Evolutionary conservation across 2,113 vertebrate genomes (phyloP).

Genomic region (Clarias gariepinus): DNA sequence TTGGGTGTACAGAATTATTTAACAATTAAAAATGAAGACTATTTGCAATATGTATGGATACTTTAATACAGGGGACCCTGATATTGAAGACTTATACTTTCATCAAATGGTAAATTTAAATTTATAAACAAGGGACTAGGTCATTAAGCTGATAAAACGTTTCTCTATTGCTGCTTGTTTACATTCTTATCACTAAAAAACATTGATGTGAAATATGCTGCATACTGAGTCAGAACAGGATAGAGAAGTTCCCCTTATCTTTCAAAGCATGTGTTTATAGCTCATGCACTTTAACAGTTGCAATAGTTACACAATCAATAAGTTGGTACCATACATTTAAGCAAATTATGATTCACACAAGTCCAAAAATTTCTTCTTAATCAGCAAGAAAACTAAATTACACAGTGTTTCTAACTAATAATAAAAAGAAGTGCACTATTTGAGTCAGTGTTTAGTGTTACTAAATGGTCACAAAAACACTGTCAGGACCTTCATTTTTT

Average conservation of each 20-base stretch:
- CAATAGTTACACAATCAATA: not conserved
- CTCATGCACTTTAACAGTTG: not conserved
- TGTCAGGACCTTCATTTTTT: not conserved
- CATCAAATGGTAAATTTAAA: not conserved
- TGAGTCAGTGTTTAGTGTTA: not conserved
- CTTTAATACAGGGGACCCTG: too few species aligned
- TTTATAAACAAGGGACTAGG: not conserved
- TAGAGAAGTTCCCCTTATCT: not conserved
- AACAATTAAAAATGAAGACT: too few species aligned
- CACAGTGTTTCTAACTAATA: not conserved
- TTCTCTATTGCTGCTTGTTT: not conserved
- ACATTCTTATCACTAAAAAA: not conserved
- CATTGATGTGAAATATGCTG: not conserved
- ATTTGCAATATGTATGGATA: not conserved
- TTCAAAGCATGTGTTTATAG: not conserved
- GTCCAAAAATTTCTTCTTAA: not conserved
- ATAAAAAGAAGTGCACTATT: not conserved
- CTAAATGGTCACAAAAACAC: not conserved
- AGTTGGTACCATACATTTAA: not conserved
- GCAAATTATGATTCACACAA: not conserved
- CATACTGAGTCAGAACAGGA: not conserved
- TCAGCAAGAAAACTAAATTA: not conserved
- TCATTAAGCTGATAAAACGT: not conserved
- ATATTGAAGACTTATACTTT: too few species aligned
- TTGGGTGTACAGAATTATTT: too few species aligned